These are phyloP conservation scores for Chymomyza fuscimana DNA, from an alignment of 2,888 invertebrate species.

Conservation along the genomic window DNA sequence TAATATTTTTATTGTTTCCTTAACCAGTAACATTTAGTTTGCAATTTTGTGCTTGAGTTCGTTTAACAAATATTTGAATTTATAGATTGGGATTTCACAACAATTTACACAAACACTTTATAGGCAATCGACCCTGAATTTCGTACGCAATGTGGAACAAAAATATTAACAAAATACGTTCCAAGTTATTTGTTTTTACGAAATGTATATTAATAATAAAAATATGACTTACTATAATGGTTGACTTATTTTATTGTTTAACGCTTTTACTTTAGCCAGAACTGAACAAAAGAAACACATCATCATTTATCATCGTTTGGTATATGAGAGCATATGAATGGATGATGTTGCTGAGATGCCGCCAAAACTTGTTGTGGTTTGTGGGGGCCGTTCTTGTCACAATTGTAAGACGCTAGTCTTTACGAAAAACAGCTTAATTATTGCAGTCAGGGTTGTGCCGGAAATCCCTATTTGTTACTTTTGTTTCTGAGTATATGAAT, in stretches of 20 bases:
- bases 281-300: conserved; percentile 14
- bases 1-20: background rate
- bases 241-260: conserved; percentile 16
- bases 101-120: conserved; percentile 5
- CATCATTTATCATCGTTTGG: background rate
- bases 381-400: conserved; percentile 18
- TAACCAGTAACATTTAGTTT: conserved; percentile 21
- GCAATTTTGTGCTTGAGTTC: conserved; percentile 36
- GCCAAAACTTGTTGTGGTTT: conserved; percentile 2
- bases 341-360: background rate
- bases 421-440: conserved; percentile 25
- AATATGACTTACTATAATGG: conserved; percentile 8
- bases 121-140: conserved; percentile 51
- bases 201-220: conserved; percentile 5
- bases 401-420: background rate
- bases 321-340: background rate
- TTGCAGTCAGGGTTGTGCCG: background rate
- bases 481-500: too few species aligned
- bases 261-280: conserved; percentile 20
- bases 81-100: conserved; percentile 4
- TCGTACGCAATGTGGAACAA: conserved; percentile 14
- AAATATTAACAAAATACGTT: background rate
- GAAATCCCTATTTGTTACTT: too few species aligned
- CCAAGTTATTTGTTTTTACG: conserved; percentile 4
- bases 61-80: conserved; percentile 11